phyloP scores from a whole-genome alignment of 2,113 vertebrate species.

The Mormyrus lacerda region DNA sequence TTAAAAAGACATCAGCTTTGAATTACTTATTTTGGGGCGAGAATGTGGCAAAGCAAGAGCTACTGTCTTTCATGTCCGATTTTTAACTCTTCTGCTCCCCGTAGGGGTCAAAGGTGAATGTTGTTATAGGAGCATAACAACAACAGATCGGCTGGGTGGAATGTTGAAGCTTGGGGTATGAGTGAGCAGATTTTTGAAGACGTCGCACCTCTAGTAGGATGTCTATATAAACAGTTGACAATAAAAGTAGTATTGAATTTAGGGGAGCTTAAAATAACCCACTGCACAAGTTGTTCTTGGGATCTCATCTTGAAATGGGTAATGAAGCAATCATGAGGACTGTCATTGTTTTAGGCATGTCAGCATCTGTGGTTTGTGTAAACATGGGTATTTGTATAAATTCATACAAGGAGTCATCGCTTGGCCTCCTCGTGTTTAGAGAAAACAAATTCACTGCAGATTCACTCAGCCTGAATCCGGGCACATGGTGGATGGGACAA shows the following conservation, averaged over 20 bases:
- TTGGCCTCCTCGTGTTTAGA: not conserved
- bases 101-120: slow-evolving; percentile 39
- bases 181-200: not conserved
- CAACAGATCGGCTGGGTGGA: not conserved
- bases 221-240: not conserved
- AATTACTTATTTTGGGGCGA: slow-evolving; percentile 48
- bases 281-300: not conserved
- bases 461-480: not conserved
- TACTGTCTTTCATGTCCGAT: slow-evolving; percentile 35
- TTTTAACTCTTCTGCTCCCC: slow-evolving; percentile 37
- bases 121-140: slow-evolving; percentile 26
- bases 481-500: no score
- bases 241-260: slow-evolving; percentile 1
- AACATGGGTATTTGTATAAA: not conserved
- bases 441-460: slow-evolving; percentile 1
- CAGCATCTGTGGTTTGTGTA: slow-evolving; percentile 1
- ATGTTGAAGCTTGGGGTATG: not conserved
- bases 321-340: not conserved
- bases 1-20: slow-evolving; percentile 40
- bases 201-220: not conserved
- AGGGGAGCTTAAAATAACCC: not conserved
- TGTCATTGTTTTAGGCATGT: not conserved
- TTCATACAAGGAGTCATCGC: not conserved
- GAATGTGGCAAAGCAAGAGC: slow-evolving; percentile 31
- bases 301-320: not conserved